phyloP scores from a whole-genome alignment of 2,888 invertebrate genomes.

The Aethes cnicana region DNA sequence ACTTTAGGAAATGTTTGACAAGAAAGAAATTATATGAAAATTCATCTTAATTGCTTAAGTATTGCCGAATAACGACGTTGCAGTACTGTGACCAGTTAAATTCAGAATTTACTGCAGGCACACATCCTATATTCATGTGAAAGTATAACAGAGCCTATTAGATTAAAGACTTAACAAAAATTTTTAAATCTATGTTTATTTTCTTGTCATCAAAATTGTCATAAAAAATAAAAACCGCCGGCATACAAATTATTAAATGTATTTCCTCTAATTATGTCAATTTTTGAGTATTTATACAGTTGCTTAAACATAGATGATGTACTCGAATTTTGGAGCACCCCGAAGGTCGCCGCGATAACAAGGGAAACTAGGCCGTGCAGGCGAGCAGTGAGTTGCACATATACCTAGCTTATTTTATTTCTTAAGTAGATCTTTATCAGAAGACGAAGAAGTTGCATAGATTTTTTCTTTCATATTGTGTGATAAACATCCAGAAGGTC shows the following conservation, averaged over 20 bases:
- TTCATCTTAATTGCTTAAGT: no score
- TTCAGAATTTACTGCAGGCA: no score
- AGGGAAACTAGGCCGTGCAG: slow-evolving; percentile 57
- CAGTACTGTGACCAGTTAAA: no score
- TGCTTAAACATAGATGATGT: slow-evolving; percentile 41
- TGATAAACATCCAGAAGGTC: background rate
- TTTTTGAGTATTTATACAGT: slow-evolving; percentile 63
- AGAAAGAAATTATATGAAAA: no score
- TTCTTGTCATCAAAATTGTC: slow-evolving; percentile 48
- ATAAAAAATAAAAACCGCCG: slow-evolving; percentile 17
- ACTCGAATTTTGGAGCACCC: slow-evolving; percentile 39
- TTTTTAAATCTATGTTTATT: slow-evolving; percentile 60
- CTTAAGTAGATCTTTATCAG: background rate
- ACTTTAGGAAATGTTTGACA: no score
- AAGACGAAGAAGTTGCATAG: background rate
- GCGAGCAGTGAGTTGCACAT: slow-evolving; percentile 53
- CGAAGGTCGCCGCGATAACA: slow-evolving; percentile 40
- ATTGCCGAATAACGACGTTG: background rate
- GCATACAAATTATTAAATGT: slow-evolving; percentile 47
- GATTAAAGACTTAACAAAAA: slow-evolving; percentile 59
- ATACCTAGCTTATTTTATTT: no score
- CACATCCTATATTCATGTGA: no score
- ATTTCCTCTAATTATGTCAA: slow-evolving; percentile 68
- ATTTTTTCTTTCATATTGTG: background rate
- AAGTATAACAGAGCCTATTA: slow-evolving; percentile 45